Percentiles rank a stretch among this genome's conserved stretches.
Conservation (phyloP, 2,797 vertebrate genomes). For the Streptopelia turtur region DNA sequence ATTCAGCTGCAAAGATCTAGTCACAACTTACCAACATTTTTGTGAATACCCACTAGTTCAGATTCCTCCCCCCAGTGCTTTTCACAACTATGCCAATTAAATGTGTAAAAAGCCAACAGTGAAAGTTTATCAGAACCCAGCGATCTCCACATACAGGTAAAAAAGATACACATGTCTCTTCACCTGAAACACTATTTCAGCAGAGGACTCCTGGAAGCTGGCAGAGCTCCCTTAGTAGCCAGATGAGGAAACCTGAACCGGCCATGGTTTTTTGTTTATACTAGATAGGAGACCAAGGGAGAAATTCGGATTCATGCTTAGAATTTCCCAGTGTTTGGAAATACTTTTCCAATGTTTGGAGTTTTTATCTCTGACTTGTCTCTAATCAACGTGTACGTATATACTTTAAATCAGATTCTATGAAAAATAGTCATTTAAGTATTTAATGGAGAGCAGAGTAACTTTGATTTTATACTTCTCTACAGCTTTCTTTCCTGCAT, state of each 20-base stretch:
- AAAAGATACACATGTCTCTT: rapidly evolving
- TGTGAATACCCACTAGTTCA: not conserved
- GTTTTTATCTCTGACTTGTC: not conserved
- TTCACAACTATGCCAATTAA: not conserved
- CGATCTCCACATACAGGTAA: not conserved
- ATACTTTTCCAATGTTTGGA: not conserved
- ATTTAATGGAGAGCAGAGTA: not conserved
- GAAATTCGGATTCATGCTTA: not conserved
- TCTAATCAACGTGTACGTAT: not conserved
- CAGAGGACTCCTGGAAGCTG: not conserved
- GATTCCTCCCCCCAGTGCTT: not conserved
- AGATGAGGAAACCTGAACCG: not conserved
- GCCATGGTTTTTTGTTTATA: not conserved
- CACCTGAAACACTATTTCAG: not conserved
- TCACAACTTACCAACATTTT: not conserved
- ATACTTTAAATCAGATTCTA: not conserved
- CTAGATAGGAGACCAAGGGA: not conserved
- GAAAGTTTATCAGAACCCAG: not conserved
- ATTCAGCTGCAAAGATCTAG: not conserved
- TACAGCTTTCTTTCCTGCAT: not conserved
- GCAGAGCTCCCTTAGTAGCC: not conserved
- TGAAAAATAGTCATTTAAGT: not conserved
- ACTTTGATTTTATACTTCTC: not conserved
- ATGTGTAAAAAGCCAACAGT: not conserved
- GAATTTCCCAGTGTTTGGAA: not conserved